Conservation (phyloP, 2,797 vertebrate species). For the Amblyopsis hoosieri region DNA sequence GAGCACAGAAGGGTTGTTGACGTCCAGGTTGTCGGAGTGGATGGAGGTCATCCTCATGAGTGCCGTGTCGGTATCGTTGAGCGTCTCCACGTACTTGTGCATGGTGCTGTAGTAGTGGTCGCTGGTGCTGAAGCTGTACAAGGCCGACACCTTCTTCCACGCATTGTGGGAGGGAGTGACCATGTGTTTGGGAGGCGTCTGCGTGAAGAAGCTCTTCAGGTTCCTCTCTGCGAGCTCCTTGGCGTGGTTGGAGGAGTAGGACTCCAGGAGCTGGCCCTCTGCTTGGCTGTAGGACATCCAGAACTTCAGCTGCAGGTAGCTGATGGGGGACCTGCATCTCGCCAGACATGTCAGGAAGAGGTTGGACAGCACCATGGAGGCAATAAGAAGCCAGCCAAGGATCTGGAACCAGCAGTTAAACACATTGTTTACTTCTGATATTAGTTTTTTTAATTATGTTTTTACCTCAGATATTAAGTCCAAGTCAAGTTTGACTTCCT, state of each 20-base stretch:
- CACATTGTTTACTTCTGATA: background rate
- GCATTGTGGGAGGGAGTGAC: constrained; percentile 60
- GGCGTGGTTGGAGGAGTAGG: constrained; percentile 66
- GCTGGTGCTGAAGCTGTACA: constrained; percentile 55
- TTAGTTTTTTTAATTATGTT: too few relatives aligned
- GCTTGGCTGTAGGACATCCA: constrained; percentile 71
- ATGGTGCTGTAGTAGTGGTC: constrained; percentile 74
- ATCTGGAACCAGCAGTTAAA: constrained; percentile 59
- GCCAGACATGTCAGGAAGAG: constrained; percentile 52
- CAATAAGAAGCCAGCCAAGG: constrained; percentile 80
- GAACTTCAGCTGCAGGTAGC: constrained; percentile 78
- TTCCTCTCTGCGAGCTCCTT: constrained; percentile 76
- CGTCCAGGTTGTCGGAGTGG: fast-evolving
- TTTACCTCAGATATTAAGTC: too few relatives aligned
- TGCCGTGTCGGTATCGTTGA: fast-evolving
- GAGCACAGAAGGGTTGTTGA: constrained; percentile 3
- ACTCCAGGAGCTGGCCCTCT: constrained; percentile 65
- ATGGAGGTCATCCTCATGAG: constrained; percentile 1
- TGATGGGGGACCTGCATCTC: constrained; percentile 72
- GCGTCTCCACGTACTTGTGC: constrained; percentile 61
- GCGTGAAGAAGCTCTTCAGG: constrained; percentile 74
- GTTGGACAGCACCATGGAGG: constrained; percentile 37
- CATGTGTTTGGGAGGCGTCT: background rate
- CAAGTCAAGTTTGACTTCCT: too few relatives aligned
- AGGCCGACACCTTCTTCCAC: constrained; percentile 74